A percentile compares a stretch with the other conserved stretches of the same genome.
phyloP scores from a whole-genome alignment of 2,113 vertebrate genomes.

The Vulpes vulpes region DNA sequence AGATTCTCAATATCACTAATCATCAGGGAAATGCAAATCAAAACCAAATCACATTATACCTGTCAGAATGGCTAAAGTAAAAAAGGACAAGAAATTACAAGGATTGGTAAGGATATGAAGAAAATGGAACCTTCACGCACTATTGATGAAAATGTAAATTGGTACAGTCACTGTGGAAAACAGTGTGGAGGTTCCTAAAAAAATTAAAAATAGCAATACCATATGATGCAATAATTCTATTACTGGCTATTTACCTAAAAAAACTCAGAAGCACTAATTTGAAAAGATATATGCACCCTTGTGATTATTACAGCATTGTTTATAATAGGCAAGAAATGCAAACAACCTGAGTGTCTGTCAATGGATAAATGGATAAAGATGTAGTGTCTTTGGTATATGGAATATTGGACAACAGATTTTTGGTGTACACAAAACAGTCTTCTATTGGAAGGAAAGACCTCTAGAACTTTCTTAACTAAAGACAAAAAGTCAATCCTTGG shows the following conservation, averaged over 20 bases:
- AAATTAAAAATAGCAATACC: not conserved
- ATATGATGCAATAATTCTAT: not conserved
- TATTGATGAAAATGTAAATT: not conserved
- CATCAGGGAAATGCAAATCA: not conserved
- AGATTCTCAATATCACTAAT: not conserved
- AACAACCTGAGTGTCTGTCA: not conserved
- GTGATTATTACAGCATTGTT: not conserved
- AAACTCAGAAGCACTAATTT: not conserved
- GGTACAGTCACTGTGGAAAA: not conserved
- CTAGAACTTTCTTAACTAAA: not conserved
- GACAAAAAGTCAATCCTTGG: not conserved
- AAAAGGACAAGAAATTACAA: not conserved
- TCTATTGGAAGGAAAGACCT: not conserved
- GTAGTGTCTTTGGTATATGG: not conserved
- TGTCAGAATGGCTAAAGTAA: not conserved
- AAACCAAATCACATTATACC: not conserved
- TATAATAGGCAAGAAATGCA: not conserved
- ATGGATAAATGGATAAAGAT: not conserved
- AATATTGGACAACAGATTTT: not conserved
- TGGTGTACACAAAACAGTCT: not conserved
- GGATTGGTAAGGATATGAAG: not conserved
- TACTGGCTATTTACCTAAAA: not conserved
- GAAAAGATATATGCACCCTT: not conserved
- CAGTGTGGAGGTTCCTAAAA: not conserved
- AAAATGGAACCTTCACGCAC: not conserved